Base-by-base conservation (phyloP, 1,140 invertebrate species). In the Danaus plexippus region DNA sequence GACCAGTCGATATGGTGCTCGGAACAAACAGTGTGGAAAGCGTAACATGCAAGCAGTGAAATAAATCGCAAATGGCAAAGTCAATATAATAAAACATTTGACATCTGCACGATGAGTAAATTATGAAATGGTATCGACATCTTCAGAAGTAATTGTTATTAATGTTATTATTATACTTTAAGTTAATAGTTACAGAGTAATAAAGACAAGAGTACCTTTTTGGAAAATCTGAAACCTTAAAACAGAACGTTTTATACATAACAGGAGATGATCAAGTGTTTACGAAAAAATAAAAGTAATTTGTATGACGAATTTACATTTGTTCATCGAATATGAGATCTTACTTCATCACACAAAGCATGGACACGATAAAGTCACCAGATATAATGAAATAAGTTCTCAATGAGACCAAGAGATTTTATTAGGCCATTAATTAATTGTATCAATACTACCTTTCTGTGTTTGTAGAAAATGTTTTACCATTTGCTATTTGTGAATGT, bases 381-480 rank as follows among this genome's bases (percentile, higher is more conserved):
- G 41, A 15, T 46, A 54, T 51, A 59, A 72, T 77, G 71, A 82
- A 71, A 82, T 82, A 76, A 78, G 71, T 63, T 77, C 80, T 63
- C 79, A 78, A 48, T 47, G 43, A 58, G 43, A 67, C 52, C 61
- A 60, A 72, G 58, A 55, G 63, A 65, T 69, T 69, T 67, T 65
- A 69, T 57, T 64, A 75, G 76, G 63, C 74, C 68, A 54, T 75
- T 71, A 83, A 86, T 84, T 68, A 80, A 80, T 74, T 60, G 42
- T 57, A 71, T 78, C 80, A 80, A 85, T 86, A 87, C 81, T 85
- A 85, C 81, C 81, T 86, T 82, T 62, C 62, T 80, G 77, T 80
- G 75, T 78, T 73, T 77, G 74, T 67, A 69, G 74, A 73, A 76
- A 80, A 77, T 85, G 74, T 84, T 73, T 83, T 84, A 86, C 80